Conservation (phyloP, 2,113 vertebrate genomes). For the Mormoops blainvillei region DNA sequence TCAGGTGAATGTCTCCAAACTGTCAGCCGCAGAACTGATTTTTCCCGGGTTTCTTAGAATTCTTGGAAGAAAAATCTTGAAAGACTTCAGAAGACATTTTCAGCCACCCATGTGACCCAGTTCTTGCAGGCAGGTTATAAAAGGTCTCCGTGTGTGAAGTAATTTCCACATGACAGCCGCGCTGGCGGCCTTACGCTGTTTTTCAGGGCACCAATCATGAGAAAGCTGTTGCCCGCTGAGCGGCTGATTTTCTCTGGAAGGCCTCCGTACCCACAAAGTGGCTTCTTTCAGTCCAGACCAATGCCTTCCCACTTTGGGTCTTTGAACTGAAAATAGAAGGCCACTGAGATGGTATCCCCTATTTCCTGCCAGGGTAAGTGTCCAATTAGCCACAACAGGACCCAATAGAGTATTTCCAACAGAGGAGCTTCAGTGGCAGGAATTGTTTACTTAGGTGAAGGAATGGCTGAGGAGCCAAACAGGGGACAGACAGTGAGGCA, state of each 20-base stretch:
- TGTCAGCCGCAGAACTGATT: background rate
- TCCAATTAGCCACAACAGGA: background rate
- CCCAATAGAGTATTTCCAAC: background rate
- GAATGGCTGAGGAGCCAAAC: background rate
- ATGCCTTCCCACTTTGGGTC: background rate
- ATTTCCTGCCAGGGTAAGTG: background rate
- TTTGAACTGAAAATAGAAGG: background rate
- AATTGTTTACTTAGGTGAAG: background rate
- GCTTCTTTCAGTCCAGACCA: background rate
- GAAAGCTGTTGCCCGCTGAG: background rate
- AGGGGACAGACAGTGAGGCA: background rate
- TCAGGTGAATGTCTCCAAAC: background rate
- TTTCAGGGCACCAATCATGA: background rate
- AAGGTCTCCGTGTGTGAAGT: background rate
- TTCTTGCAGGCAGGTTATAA: background rate
- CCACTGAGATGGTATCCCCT: background rate
- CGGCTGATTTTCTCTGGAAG: background rate
- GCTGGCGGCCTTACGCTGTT: rapidly evolving
- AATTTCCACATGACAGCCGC: rapidly evolving
- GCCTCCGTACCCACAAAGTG: background rate
- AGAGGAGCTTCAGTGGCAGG: background rate
- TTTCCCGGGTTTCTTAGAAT: background rate
- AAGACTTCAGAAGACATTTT: background rate
- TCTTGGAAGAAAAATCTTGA: background rate
- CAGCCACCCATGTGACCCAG: rapidly evolving